These are phyloP conservation scores for Urocyon cinereoargenteus DNA, from an alignment of 2,797 vertebrate species.

Conservation along the genomic window DNA sequence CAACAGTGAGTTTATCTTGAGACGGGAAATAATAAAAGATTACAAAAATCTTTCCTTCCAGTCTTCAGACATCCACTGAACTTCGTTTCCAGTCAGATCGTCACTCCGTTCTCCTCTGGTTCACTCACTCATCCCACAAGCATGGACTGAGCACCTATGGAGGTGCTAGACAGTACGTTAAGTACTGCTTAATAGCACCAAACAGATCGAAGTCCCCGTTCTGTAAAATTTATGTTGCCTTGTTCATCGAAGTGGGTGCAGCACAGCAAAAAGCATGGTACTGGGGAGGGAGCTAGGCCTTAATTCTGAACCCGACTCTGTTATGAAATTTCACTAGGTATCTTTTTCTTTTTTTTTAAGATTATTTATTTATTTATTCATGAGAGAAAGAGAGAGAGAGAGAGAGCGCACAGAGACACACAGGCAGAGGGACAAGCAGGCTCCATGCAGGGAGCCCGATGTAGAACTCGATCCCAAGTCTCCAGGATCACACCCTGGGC, in stretches of 20 bases:
- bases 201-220: background rate
- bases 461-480: too few relatives aligned
- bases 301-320: background rate
- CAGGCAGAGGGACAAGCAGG: too few relatives aligned
- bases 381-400: too few relatives aligned
- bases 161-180: background rate
- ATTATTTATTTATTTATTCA: too few relatives aligned
- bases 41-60: conserved; percentile 18
- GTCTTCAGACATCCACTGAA: background rate
- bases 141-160: background rate
- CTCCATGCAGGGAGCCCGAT: too few relatives aligned
- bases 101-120: background rate
- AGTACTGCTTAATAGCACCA: background rate
- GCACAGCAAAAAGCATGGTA: background rate
- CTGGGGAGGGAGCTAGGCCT: background rate
- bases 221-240: background rate
- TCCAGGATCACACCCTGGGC: too few relatives aligned
- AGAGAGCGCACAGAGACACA: too few relatives aligned
- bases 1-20: conserved; percentile 90
- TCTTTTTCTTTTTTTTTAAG: background rate
- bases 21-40: conserved; percentile 34
- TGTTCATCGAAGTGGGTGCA: background rate
- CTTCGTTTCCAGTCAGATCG: background rate
- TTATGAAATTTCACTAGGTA: background rate
- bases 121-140: background rate